Conservation (phyloP, 2,797 vertebrate genomes). For the Amniataba percoides region DNA sequence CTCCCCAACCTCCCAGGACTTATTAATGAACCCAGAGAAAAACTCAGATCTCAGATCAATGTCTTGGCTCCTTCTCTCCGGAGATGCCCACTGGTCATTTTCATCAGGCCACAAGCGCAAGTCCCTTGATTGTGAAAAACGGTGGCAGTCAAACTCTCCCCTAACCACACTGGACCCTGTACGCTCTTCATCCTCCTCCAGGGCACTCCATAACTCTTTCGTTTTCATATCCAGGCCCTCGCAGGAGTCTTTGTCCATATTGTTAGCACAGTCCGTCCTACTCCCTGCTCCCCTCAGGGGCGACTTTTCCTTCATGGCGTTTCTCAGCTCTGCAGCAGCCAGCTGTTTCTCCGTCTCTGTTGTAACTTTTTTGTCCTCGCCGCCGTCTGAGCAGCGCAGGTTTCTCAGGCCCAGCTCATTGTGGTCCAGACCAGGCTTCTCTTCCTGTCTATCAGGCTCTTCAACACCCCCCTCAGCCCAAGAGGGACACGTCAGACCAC, state of each 20-base stretch:
- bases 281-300: slow-evolving; percentile 62
- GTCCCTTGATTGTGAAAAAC: slow-evolving; percentile 74
- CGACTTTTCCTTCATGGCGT: slow-evolving; percentile 72
- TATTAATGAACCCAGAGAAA: slow-evolving; percentile 76
- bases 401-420: slow-evolving; percentile 85
- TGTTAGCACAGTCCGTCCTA: slow-evolving; percentile 42
- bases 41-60: slow-evolving; percentile 81
- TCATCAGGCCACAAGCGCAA: slow-evolving; percentile 82
- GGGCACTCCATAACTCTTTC: slow-evolving; percentile 77
- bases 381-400: slow-evolving; percentile 72
- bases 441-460: slow-evolving; percentile 37
- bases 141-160: slow-evolving; percentile 82
- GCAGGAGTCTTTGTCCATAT: slow-evolving; percentile 57
- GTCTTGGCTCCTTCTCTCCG: slow-evolving; percentile 79
- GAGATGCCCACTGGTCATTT: slow-evolving; percentile 87
- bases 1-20: slow-evolving; percentile 79
- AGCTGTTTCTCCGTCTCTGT: slow-evolving; percentile 77
- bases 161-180: slow-evolving; percentile 61
- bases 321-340: slow-evolving; percentile 77
- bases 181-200: slow-evolving; percentile 74
- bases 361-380: slow-evolving; percentile 62
- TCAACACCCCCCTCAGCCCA: slow-evolving; percentile 65
- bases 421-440: slow-evolving; percentile 67
- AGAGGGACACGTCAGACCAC: slow-evolving; percentile 41
- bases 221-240: slow-evolving; percentile 74